Percentiles rank a stretch among this genome's conserved stretches.
These are phyloP conservation scores for Gadopsis marmoratus DNA, from an alignment of 2,797 vertebrate species.

Conservation along the genomic window DNA sequence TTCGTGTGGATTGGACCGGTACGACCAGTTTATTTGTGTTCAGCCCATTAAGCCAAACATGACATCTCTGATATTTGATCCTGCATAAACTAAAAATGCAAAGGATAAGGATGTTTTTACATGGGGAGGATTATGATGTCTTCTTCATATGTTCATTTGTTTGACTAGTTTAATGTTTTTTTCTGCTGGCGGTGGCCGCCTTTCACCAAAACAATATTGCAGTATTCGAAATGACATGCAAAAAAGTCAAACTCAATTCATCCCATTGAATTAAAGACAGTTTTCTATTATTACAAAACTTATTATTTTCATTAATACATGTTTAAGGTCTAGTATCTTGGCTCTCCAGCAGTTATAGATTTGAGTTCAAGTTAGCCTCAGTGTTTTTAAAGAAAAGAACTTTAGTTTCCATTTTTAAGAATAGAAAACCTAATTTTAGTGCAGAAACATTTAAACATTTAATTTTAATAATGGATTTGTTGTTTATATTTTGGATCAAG, in stretches of 20 bases:
- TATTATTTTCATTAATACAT: neutral
- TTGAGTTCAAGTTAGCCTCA: neutral
- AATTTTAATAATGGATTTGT: neutral
- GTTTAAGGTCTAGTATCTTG: neutral
- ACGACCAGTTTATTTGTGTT: neutral
- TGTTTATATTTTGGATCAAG: neutral
- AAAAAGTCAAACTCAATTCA: neutral
- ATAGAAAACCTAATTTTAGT: neutral
- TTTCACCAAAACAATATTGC: neutral
- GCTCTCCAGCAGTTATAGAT: neutral
- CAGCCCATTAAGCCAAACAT: neutral
- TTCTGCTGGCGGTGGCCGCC: neutral
- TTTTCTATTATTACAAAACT: neutral
- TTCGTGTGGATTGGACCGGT: neutral
- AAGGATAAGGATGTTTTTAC: neutral
- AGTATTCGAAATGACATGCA: too few relatives aligned
- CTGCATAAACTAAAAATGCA: neutral
- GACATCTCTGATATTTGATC: conserved; percentile 2
- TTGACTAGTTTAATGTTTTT: neutral
- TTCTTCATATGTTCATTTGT: neutral
- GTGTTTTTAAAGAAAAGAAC: neutral
- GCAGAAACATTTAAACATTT: neutral
- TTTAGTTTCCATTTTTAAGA: neutral
- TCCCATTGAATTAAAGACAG: neutral
- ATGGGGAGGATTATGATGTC: neutral